Percentiles rank a stretch among this genome's conserved stretches.
Conservation (phyloP, 1,140 invertebrate genomes). For the Frieseomelitta varia region DNA sequence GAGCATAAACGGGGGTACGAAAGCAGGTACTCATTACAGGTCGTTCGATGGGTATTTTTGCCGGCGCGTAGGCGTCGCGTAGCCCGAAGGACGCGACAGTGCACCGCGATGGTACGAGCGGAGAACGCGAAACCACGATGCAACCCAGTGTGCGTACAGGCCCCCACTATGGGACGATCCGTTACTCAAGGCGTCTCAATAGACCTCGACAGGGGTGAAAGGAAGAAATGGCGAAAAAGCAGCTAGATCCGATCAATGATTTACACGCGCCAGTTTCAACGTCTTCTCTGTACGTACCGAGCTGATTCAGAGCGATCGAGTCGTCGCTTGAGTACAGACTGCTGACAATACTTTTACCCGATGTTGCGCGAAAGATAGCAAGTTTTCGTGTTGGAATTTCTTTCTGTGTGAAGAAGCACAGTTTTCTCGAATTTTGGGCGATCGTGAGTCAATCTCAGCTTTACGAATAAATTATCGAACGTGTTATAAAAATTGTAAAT, state of each 20-base stretch:
- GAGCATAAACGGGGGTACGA: neutral
- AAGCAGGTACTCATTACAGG: neutral
- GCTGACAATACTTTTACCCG: neutral
- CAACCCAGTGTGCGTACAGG: conserved; percentile 9
- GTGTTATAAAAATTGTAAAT: no score
- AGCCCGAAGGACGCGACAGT: conserved; percentile 22
- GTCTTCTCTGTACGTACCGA: neutral
- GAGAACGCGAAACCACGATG: neutral
- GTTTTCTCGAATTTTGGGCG: no score
- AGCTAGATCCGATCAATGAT: conserved; percentile 45
- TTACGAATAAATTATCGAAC: no score
- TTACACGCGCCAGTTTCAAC: conserved; percentile 3
- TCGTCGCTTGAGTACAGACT: neutral
- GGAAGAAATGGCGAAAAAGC: conserved; percentile 21
- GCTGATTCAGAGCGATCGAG: conserved; percentile 39
- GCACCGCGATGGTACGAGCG: neutral
- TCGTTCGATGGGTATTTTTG: conserved; percentile 24
- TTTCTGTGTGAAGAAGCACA: no score
- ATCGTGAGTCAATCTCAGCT: no score
- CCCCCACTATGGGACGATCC: conserved; percentile 25
- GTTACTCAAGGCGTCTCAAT: conserved; percentile 45
- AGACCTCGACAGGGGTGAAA: conserved; percentile 3
- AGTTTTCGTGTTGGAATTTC: no score
- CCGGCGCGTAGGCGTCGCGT: conserved; percentile 29
- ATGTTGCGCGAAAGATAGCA: no score